Percentiles rank a stretch among this genome's conserved stretches.
phyloP scores from a whole-genome alignment of 2,888 invertebrate species.

The Rhaphigaster nebulosa region DNA sequence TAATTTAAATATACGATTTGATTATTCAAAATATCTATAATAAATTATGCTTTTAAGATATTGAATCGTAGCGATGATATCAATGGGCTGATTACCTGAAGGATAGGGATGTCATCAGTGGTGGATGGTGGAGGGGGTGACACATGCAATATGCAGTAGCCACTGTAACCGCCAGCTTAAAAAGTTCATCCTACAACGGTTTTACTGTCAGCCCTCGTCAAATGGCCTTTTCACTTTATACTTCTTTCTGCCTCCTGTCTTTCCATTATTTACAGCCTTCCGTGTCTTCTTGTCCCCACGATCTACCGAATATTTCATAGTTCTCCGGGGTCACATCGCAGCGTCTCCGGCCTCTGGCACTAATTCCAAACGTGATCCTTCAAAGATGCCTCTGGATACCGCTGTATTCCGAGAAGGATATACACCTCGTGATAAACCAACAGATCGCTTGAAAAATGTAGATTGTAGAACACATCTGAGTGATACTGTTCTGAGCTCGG shows the following conservation, averaged over 20 bases:
- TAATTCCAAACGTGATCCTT: conserved; percentile 46
- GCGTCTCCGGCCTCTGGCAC: background rate
- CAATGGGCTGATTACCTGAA: background rate
- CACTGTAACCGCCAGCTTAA: conserved; percentile 36
- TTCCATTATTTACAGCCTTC: conserved; percentile 23
- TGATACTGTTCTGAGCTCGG: background rate
- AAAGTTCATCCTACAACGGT: conserved; percentile 40
- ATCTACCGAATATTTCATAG: conserved; percentile 33
- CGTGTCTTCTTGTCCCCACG: conserved; percentile 24
- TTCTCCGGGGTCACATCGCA: conserved; percentile 1
- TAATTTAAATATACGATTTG: too few species aligned
- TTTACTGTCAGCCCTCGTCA: conserved; percentile 44
- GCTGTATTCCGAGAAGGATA: background rate
- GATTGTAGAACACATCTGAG: background rate
- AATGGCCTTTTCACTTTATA: conserved; percentile 38
- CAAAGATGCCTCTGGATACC: background rate
- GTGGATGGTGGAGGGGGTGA: background rate
- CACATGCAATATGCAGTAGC: conserved; percentile 17
- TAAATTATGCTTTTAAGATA: background rate
- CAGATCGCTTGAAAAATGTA: background rate
- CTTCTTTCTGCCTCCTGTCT: conserved; percentile 13
- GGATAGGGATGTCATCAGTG: background rate
- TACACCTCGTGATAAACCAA: background rate
- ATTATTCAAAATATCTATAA: too few species aligned
- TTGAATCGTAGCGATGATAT: background rate